Conservation (phyloP, 1,140 invertebrate genomes). For the Drosophila dunni region DNA sequence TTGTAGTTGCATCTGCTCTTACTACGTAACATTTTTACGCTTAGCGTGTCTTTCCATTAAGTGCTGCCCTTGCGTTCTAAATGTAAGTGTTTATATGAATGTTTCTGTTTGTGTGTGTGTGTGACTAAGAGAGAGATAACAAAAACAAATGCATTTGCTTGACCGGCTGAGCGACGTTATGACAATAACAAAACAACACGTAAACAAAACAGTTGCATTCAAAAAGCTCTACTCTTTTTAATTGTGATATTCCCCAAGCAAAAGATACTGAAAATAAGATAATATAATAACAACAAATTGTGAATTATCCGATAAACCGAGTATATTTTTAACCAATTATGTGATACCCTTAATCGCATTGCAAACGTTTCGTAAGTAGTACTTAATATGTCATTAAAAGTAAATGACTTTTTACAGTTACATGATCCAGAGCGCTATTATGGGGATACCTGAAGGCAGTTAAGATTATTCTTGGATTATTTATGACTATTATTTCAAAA, state of each 20-base stretch:
- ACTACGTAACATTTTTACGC: slow-evolving; percentile 45
- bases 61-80: slow-evolving; percentile 25
- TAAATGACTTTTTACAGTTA: not conserved
- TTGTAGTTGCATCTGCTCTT: not conserved
- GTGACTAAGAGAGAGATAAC: slow-evolving; percentile 7
- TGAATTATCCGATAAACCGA: not conserved
- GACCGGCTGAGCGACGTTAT: slow-evolving; percentile 16
- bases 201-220: not conserved
- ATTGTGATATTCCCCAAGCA: slow-evolving; percentile 29
- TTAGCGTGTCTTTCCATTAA: slow-evolving; percentile 14
- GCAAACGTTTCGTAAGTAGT: slow-evolving; percentile 5
- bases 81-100: not conserved
- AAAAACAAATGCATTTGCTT: slow-evolving; percentile 16
- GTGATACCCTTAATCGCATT: not conserved
- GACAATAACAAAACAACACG: slow-evolving; percentile 1
- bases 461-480: too few relatives aligned
- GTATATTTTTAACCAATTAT: not conserved
- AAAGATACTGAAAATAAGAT: slow-evolving; percentile 2
- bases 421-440: not conserved
- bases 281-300: slow-evolving; percentile 5
- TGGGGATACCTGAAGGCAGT: too few relatives aligned
- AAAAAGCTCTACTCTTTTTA: not conserved
- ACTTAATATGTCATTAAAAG: slow-evolving; percentile 3
- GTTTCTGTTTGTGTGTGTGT: not conserved
- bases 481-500: not conserved